Percentiles rank a stretch among this genome's conserved stretches.
Conservation (phyloP, 1,140 invertebrate genomes). For the Goniozus legneri region DNA sequence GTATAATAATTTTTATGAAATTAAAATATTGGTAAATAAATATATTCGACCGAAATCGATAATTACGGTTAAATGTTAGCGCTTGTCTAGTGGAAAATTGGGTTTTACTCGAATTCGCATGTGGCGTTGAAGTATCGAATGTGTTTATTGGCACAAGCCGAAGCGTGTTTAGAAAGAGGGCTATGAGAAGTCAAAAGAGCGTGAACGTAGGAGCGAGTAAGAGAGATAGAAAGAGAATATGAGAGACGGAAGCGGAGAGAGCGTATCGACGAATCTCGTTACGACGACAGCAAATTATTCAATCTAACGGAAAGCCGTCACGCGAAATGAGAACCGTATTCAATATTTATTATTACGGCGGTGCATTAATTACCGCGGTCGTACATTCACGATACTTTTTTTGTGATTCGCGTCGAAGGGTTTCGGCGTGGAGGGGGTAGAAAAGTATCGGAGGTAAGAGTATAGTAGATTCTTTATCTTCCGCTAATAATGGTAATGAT, state of each 20-base stretch:
- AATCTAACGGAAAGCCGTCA: constrained; percentile 41
- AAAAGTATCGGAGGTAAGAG: no score
- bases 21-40: no score
- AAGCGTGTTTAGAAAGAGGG: constrained; percentile 25
- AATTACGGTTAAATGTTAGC: no score
- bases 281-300: constrained; percentile 39
- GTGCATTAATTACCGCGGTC: constrained; percentile 47
- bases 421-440: neutral
- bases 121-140: constrained; percentile 5
- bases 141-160: constrained; percentile 27
- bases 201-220: constrained; percentile 3
- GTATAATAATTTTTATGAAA: no score
- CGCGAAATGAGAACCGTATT: constrained; percentile 40
- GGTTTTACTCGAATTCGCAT: no score
- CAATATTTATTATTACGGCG: constrained; percentile 47
- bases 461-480: constrained; percentile 29
- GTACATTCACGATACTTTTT: no score
- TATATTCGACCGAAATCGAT: no score
- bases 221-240: constrained; percentile 9
- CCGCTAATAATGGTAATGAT: constrained; percentile 31
- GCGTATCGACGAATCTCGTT: constrained; percentile 25
- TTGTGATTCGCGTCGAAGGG: constrained; percentile 16
- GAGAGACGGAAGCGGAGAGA: constrained; percentile 7
- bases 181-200: constrained; percentile 6
- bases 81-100: no score